phyloP scores from a whole-genome alignment of 2,797 vertebrate genomes.

The Telmatherina bonti region DNA sequence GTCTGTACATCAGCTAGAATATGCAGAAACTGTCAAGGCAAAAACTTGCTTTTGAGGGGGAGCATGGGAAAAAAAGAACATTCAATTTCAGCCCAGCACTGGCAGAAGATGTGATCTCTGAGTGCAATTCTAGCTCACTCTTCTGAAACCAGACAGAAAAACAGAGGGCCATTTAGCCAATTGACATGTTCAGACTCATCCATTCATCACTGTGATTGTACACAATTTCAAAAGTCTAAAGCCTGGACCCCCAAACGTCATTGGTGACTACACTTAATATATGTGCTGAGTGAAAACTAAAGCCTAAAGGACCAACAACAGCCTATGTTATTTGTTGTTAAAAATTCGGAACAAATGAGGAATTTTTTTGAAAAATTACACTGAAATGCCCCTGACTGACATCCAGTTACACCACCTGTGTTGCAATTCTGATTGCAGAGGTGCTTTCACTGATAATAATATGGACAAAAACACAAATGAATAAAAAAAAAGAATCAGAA shows the following conservation, averaged over 20 bases:
- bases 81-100: background rate
- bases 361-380: background rate
- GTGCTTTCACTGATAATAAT: background rate
- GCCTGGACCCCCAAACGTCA: background rate
- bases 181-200: background rate
- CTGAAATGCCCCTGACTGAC: background rate
- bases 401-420: background rate
- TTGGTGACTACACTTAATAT: background rate
- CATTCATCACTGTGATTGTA: background rate
- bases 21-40: background rate
- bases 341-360: too few relatives aligned
- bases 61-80: background rate
- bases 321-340: too few relatives aligned
- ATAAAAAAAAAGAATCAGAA: background rate
- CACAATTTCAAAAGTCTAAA: background rate
- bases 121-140: background rate
- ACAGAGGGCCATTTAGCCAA: background rate
- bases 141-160: background rate
- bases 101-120: background rate
- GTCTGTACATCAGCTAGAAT: background rate
- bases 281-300: background rate
- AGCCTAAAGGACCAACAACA: too few relatives aligned
- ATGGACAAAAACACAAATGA: background rate
- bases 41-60: background rate
- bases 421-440: constrained; percentile 5